Conservation (phyloP, 2,888 invertebrate genomes). For the Trachelus iudaicus region DNA sequence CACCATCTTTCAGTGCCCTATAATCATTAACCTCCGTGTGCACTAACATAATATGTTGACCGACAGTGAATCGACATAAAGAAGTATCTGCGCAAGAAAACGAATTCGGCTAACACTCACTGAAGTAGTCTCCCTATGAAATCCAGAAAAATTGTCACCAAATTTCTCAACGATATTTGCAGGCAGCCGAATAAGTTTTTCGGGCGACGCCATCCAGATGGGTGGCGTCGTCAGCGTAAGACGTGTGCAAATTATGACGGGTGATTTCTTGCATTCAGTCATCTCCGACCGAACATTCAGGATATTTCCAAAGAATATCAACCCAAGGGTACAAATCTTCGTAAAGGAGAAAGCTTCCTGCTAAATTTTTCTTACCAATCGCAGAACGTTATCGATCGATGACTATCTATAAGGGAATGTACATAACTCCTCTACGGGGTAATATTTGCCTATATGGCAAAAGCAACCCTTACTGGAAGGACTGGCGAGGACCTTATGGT, state of each 20-base stretch:
- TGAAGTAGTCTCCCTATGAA: not conserved
- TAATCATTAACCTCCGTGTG: no score
- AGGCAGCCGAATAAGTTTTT: slow-evolving; percentile 42
- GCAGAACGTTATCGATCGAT: not conserved
- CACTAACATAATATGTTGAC: no score
- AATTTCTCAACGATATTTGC: slow-evolving; percentile 34
- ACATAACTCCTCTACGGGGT: not conserved
- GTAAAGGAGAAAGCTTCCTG: not conserved
- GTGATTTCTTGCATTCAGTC: slow-evolving; percentile 28
- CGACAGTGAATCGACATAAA: no score
- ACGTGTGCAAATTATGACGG: slow-evolving; percentile 31
- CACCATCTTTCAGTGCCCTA: no score
- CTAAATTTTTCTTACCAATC: not conserved
- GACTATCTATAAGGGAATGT: not conserved
- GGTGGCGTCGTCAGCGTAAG: slow-evolving; percentile 13
- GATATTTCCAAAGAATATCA: slow-evolving; percentile 8
- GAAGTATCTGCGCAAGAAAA: no score
- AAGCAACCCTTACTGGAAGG: not conserved
- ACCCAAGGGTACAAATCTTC: slow-evolving; percentile 5
- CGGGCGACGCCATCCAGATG: slow-evolving; percentile 23
- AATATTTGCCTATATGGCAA: not conserved
- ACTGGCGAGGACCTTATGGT: not conserved
- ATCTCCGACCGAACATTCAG: slow-evolving; percentile 20
- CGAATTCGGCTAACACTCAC: no score
- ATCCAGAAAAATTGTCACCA: slow-evolving; percentile 31